Base-by-base conservation (phyloP, 2,113 vertebrate species). In the Corythoichthys intestinalis region DNA sequence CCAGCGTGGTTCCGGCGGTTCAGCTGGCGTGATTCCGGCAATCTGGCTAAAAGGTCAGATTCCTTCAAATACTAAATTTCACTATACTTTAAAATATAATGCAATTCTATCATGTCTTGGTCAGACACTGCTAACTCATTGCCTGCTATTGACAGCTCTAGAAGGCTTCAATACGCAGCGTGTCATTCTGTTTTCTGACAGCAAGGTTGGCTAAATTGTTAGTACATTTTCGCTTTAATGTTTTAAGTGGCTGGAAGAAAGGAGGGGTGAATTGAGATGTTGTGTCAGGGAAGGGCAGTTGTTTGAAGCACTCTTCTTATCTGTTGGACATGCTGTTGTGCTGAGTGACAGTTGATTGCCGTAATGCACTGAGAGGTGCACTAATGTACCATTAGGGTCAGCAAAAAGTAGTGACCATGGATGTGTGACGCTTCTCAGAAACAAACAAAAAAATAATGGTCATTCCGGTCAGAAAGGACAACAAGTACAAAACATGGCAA, bases 361-460 rank as follows among this genome's bases (percentile, higher is more conserved):
- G 11, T 47, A 47, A 63, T 47, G 41, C 44, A 63, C 44, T 1
- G 1, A 46, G n/a, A 63, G 12, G 11, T 5, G 4, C 44, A 34
- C 61, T 63, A 63, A 47, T 63, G 61, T 44, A 63, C 11, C 44
- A 15, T 28, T 47, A 63, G 46, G 60, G 17, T 39, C 41, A 46
- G 60, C 38, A 41, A 46, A 46, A 12, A 38, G 41, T 44, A 62
- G 41, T 62, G 60, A 46, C 39, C 10, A 6, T 46, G 39, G 60
- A 46, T 28, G 39, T 56, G 28, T 9, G 37, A 44, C 41, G 59
- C 9, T 14, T 20, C 44, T 20, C 2, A 2, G 20, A 56, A 56
- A 56, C 8, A 56, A 10, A 28, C 20, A 56, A 34, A 34, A 44
- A 11, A 20, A 56, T 28, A 56, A 11, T 28, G 53, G 10, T 38